phyloP scores from a whole-genome alignment of 1,140 invertebrate genomes.

The Cecropterus lyciades region DNA sequence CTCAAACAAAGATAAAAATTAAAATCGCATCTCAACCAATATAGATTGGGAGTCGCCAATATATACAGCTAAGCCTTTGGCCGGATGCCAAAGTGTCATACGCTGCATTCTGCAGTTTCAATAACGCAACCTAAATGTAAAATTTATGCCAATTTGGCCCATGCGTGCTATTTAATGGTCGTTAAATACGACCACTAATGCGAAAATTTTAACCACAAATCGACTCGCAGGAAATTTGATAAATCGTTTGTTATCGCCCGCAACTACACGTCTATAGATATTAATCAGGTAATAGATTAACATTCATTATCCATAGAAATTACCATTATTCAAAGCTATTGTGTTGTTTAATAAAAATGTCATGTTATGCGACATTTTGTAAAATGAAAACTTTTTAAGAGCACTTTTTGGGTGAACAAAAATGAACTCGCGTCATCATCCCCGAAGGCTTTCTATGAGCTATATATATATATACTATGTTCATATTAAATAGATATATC shows the following conservation, averaged over 20 bases:
- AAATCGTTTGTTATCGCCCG: slow-evolving; percentile 26
- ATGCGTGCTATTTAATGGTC: slow-evolving; percentile 25
- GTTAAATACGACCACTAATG: slow-evolving; percentile 16
- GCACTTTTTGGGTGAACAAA: too few species aligned
- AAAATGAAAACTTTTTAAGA: too few species aligned
- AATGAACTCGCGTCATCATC: too few species aligned
- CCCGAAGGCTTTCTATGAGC: too few species aligned
- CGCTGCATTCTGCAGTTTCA: slow-evolving; percentile 24
- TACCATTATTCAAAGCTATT: too few species aligned
- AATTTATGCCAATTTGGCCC: slow-evolving; percentile 34
- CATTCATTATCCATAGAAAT: too few species aligned
- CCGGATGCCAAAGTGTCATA: slow-evolving; percentile 3
- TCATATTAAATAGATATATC: too few species aligned
- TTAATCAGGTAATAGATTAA: slow-evolving; percentile 10
- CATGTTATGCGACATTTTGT: too few species aligned
- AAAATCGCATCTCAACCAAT: slow-evolving; percentile 15
- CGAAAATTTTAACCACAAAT: slow-evolving; percentile 29
- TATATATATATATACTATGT: too few species aligned
- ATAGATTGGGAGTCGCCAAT: not conserved
- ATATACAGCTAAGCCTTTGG: slow-evolving; percentile 2
- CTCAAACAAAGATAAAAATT: slow-evolving; percentile 9
- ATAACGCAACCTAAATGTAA: slow-evolving; percentile 34
- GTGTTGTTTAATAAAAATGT: too few species aligned
- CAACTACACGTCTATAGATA: slow-evolving; percentile 2
- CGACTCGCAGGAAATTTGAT: slow-evolving; percentile 22